phyloP scores from a whole-genome alignment of 2,888 invertebrate genomes.

The Macrophya annulata region DNA sequence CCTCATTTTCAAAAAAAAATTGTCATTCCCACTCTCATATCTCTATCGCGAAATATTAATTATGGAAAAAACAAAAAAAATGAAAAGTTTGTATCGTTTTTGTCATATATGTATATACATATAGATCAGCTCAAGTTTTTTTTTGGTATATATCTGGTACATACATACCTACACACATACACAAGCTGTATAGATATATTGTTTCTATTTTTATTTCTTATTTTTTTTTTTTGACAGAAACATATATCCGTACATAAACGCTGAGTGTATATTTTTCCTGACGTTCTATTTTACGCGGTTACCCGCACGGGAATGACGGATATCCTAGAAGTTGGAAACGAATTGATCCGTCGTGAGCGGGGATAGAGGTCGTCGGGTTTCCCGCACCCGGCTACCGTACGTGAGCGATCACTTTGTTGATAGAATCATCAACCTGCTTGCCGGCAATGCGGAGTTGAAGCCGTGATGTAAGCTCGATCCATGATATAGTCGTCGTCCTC shows the following conservation, averaged over 20 bases:
- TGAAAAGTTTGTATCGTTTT: too few relatives aligned
- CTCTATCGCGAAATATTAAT: too few relatives aligned
- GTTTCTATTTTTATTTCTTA: background rate
- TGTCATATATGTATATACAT: too few relatives aligned
- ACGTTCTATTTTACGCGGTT: slow-evolving; percentile 34
- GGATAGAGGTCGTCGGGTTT: slow-evolving; percentile 50
- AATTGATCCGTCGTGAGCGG: slow-evolving; percentile 51
- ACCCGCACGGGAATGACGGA: slow-evolving; percentile 43
- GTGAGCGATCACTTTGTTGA: slow-evolving; percentile 50
- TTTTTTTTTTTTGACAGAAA: background rate
- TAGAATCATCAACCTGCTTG: slow-evolving; percentile 33
- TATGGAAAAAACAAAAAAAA: too few relatives aligned
- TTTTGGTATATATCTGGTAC: too few relatives aligned
- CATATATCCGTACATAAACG: background rate
- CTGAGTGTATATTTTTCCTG: slow-evolving; percentile 8
- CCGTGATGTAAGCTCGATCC: slow-evolving; percentile 21
- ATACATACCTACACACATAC: too few relatives aligned
- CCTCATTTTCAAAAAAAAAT: background rate
- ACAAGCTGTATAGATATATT: too few relatives aligned
- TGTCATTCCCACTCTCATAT: background rate
- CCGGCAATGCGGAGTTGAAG: slow-evolving; percentile 10
- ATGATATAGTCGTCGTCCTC: background rate
- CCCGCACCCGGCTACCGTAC: slow-evolving; percentile 40
- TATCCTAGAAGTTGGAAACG: slow-evolving; percentile 51
- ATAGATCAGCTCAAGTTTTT: too few relatives aligned